Conservation (phyloP, 2,888 invertebrate species). For the Sinelater perroti region DNA sequence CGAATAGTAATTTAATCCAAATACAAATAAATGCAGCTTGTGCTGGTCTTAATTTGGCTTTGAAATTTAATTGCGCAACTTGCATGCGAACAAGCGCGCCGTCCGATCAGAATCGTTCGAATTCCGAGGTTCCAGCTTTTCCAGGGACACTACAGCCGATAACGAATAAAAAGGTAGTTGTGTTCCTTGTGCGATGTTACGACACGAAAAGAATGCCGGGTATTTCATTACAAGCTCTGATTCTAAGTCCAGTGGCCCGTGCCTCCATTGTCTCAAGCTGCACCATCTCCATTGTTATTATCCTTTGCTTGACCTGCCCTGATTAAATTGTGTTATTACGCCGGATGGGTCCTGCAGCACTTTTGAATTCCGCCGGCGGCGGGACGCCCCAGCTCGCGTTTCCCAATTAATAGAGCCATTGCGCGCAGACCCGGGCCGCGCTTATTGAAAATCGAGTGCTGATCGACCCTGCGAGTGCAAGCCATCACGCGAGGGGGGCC, state of each 20-base stretch:
- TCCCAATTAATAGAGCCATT: slow-evolving; percentile 13
- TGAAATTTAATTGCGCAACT: not conserved
- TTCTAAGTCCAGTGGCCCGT: slow-evolving; percentile 50
- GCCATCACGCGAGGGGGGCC: slow-evolving; percentile 13
- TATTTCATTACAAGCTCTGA: slow-evolving; percentile 52
- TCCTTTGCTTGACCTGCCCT: slow-evolving; percentile 39
- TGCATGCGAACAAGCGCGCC: not conserved
- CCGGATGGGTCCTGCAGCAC: slow-evolving; percentile 22
- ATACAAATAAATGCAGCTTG: too few species aligned
- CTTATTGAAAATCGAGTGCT: slow-evolving; percentile 19
- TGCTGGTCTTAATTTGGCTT: too few species aligned
- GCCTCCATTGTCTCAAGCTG: slow-evolving; percentile 48
- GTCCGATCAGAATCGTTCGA: slow-evolving; percentile 2
- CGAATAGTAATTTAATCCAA: too few species aligned
- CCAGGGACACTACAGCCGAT: slow-evolving; percentile 27
- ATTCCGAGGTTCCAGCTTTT: slow-evolving; percentile 22
- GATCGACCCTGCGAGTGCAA: slow-evolving; percentile 14
- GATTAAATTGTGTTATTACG: slow-evolving; percentile 40
- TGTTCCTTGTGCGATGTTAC: slow-evolving; percentile 36
- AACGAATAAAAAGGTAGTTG: slow-evolving; percentile 36
- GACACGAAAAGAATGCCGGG: slow-evolving; percentile 43
- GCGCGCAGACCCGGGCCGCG: not conserved
- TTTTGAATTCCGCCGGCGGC: slow-evolving; percentile 25
- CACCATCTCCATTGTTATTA: slow-evolving; percentile 43
- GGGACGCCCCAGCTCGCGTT: not conserved